phyloP scores from a whole-genome alignment of 2,797 vertebrate genomes.

The Enteromius trimaculatus region DNA sequence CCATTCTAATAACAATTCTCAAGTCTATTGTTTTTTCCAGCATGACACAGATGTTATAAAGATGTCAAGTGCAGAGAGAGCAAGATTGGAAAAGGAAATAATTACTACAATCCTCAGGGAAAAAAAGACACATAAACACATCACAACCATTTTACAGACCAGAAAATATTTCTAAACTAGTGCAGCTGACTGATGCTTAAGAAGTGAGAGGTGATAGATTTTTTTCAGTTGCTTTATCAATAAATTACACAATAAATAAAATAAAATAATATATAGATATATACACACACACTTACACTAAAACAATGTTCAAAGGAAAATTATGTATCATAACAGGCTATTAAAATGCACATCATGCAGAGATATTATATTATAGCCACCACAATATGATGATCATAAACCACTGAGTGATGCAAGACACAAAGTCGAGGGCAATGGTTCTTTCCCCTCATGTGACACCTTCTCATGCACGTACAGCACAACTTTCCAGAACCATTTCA shows the following conservation, averaged over 20 bases:
- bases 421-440: background rate
- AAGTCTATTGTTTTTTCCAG: slow-evolving; percentile 23
- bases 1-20: slow-evolving; percentile 13
- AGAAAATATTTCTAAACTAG: background rate
- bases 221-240: background rate
- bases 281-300: background rate
- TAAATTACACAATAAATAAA: background rate
- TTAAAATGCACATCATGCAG: background rate
- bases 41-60: slow-evolving; percentile 22
- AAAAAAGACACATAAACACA: background rate
- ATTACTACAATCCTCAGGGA: slow-evolving; percentile 12
- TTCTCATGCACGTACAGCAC: background rate
- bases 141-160: slow-evolving; percentile 7
- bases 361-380: slow-evolving; percentile 7
- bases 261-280: background rate
- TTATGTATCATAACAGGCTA: background rate
- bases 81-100: slow-evolving; percentile 27
- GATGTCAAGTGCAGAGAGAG: slow-evolving; percentile 18
- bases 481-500: slow-evolving; percentile 16
- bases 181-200: background rate
- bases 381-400: slow-evolving; percentile 23
- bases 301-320: background rate
- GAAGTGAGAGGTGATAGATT: background rate
- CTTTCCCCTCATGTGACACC: background rate
- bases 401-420: slow-evolving; percentile 7